Conservation (phyloP, 2,888 invertebrate genomes). For the Temnothorax unifasciatus region DNA sequence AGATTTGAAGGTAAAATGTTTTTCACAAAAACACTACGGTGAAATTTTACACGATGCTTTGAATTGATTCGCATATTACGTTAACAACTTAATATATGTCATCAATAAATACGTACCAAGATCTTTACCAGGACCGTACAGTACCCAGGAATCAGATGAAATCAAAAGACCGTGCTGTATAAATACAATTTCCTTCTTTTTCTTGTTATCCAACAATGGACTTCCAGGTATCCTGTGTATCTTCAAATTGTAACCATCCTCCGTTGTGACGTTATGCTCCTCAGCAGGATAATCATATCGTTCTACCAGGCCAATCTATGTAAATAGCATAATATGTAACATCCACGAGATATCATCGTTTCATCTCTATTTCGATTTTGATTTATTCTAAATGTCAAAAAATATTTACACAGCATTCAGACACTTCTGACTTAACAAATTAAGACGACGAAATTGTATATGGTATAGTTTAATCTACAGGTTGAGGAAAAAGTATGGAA, state of each 20-base stretch:
- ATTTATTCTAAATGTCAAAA: neutral
- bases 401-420: neutral
- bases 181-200: constrained; percentile 76
- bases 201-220: constrained; percentile 67
- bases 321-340: constrained; percentile 69
- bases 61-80: neutral
- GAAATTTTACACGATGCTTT: neutral
- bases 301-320: constrained; percentile 76
- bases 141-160: constrained; percentile 82
- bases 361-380: constrained; percentile 80
- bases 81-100: constrained; percentile 75
- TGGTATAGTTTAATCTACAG: neutral
- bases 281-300: constrained; percentile 58
- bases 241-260: constrained; percentile 79
- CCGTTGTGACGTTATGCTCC: constrained; percentile 79
- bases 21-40: neutral
- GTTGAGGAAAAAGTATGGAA: too few relatives aligned
- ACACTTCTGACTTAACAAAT: neutral
- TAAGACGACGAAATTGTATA: neutral
- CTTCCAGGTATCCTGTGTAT: constrained; percentile 80
- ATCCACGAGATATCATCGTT: neutral
- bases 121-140: constrained; percentile 79
- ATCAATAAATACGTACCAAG: constrained; percentile 75
- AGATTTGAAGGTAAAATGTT: neutral
- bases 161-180: constrained; percentile 79